A percentile compares a stretch with the other conserved stretches of the same genome.
Evolutionary conservation across 2,888 invertebrate genomes (phyloP).

Genomic region (Laothoe populi): DNA sequence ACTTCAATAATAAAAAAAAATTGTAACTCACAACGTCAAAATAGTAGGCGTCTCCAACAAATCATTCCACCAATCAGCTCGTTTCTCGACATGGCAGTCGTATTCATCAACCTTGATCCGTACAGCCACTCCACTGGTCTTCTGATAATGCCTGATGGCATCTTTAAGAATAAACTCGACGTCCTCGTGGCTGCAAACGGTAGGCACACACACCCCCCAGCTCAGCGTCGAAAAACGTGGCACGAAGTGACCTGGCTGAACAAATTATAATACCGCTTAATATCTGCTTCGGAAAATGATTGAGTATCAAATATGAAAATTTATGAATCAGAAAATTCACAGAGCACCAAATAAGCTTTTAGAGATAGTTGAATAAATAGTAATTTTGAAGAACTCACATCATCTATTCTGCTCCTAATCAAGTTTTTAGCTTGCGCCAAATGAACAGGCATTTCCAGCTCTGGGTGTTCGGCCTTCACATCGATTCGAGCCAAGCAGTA

Average conservation of each 20-base stretch:
- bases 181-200: conserved; percentile 85
- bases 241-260: conserved; percentile 89
- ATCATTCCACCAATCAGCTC: conserved; percentile 61
- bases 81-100: conserved; percentile 85
- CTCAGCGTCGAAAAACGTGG: conserved; percentile 89
- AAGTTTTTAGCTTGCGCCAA: conserved; percentile 87
- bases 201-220: conserved; percentile 89
- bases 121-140: conserved; percentile 84
- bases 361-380: not conserved
- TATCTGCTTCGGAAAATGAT: conserved; percentile 28
- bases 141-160: conserved; percentile 85
- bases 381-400: conserved; percentile 72
- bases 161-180: conserved; percentile 84
- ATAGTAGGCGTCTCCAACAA: conserved; percentile 71
- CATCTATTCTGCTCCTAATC: conserved; percentile 86
- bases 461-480: conserved; percentile 83
- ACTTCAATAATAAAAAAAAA: not conserved
- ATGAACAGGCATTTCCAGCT: conserved; percentile 86
- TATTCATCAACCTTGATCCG: conserved; percentile 86
- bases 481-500: conserved; percentile 89
- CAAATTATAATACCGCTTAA: conserved; percentile 62
- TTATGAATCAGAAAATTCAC: not conserved
- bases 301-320: not conserved
- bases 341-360: no score
- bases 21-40: conserved; percentile 68